phyloP scores from a whole-genome alignment of 1,140 invertebrate species.

The Drosophila simulans region DNA sequence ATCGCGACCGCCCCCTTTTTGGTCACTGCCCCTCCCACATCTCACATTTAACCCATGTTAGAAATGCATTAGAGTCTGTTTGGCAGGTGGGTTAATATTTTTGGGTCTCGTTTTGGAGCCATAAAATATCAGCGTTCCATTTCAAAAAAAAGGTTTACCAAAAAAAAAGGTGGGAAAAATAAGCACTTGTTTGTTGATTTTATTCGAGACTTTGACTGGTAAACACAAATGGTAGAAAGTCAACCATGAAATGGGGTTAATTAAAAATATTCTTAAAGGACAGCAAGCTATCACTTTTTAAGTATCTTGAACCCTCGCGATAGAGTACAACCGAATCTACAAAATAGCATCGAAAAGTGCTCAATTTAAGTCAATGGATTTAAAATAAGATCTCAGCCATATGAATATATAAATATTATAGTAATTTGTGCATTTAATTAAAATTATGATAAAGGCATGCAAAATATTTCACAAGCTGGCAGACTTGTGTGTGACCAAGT shows the following conservation, averaged over 20 bases:
- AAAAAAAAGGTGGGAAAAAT: constrained; percentile 9
- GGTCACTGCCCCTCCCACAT: neutral
- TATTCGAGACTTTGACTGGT: constrained; percentile 17
- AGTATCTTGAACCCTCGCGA: neutral
- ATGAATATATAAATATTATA: constrained; percentile 69
- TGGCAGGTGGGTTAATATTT: constrained; percentile 21
- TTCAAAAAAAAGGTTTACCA: neutral
- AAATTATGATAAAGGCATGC: constrained; percentile 80
- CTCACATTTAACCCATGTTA: constrained; percentile 33
- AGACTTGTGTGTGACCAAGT: constrained; percentile 39
- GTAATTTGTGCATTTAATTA: constrained; percentile 79
- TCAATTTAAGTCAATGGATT: neutral
- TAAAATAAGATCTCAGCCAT: constrained; percentile 8
- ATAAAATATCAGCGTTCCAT: constrained; percentile 42
- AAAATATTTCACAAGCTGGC: constrained; percentile 71
- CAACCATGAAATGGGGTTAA: constrained; percentile 1
- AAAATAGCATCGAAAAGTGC: neutral
- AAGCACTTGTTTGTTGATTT: constrained; percentile 31
- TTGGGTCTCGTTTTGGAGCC: constrained; percentile 10
- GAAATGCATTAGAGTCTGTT: constrained; percentile 60
- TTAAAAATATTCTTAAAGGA: too few species aligned
- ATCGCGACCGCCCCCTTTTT: constrained; percentile 24
- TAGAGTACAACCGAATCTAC: too few species aligned
- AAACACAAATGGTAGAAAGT: constrained; percentile 2
- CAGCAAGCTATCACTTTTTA: neutral